These are phyloP conservation scores for Lycodopsis pacificus DNA, from an alignment of 2,797 vertebrate species.

Conservation along the genomic window DNA sequence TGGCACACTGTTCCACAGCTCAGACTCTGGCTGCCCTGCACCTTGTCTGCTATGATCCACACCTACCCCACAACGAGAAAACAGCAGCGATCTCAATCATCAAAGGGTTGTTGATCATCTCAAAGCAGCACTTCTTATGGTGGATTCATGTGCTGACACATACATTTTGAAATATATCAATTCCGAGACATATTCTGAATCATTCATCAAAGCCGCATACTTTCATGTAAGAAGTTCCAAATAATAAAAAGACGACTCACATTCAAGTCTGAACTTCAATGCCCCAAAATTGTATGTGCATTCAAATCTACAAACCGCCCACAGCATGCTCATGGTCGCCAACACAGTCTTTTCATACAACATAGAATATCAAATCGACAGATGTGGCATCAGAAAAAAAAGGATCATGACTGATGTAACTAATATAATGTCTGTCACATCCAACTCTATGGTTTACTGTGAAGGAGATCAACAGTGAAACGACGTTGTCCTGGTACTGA, in stretches of 20 bases:
- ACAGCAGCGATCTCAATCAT: neutral
- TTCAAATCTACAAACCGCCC: neutral
- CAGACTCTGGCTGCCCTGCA: conserved; percentile 95
- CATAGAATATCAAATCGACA: neutral
- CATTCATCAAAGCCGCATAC: neutral
- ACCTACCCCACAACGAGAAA: conserved; percentile 80
- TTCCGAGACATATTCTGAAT: neutral
- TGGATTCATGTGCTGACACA: neutral
- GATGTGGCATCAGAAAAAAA: neutral
- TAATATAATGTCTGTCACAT: neutral
- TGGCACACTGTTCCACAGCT: conserved; percentile 96
- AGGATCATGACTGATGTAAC: neutral
- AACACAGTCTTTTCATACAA: neutral
- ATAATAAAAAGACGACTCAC: conserved; percentile 6
- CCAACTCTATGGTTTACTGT: neutral
- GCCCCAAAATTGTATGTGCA: neutral
- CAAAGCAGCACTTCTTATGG: neutral
- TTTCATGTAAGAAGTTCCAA: neutral
- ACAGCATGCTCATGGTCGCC: neutral
- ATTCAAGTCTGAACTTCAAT: neutral
- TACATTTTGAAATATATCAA: neutral
- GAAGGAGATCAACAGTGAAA: neutral
- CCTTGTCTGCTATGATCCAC: conserved; percentile 98
- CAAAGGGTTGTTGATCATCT: neutral
- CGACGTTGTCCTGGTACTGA: conserved; percentile 55